Percentiles rank a stretch among this genome's conserved stretches.
Conservation (phyloP, 2,888 invertebrate genomes). For the Coelinius sp. region DNA sequence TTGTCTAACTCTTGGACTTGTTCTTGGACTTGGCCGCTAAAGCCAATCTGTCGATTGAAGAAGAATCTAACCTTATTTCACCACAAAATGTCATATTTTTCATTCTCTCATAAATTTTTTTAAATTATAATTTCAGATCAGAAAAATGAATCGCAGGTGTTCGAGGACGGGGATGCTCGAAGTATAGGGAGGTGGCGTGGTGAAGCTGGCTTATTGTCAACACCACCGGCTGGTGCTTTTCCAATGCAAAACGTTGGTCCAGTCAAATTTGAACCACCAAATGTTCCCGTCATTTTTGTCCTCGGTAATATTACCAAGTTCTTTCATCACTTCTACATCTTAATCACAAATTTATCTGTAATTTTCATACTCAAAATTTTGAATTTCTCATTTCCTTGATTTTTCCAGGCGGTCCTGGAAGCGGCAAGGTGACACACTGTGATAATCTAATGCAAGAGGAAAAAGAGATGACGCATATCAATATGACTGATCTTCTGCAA, state of each 20-base stretch:
- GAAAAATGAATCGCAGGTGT: constrained; percentile 81
- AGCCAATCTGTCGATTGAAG: too few relatives aligned
- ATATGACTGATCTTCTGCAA: constrained; percentile 91
- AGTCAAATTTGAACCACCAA: constrained; percentile 88
- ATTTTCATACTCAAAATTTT: constrained; percentile 25
- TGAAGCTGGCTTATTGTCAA: constrained; percentile 72
- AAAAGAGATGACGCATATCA: constrained; percentile 87
- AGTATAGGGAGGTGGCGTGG: constrained; percentile 73
- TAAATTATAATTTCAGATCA: constrained; percentile 75
- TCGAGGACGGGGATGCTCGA: constrained; percentile 67
- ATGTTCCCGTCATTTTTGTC: constrained; percentile 90
- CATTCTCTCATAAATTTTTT: too few relatives aligned
- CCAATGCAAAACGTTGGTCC: constrained; percentile 86
- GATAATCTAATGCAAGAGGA: constrained; percentile 91
- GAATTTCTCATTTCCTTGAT: not conserved
- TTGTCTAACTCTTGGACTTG: too few relatives aligned
- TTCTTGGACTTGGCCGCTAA: too few relatives aligned
- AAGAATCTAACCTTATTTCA: too few relatives aligned
- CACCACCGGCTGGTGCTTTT: constrained; percentile 80
- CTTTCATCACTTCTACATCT: not conserved
- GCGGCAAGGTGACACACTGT: constrained; percentile 98
- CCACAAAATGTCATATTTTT: too few relatives aligned
- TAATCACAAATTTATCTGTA: too few relatives aligned
- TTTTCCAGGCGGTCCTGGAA: constrained; percentile 90
- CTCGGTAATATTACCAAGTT: constrained; percentile 77